phyloP scores from a whole-genome alignment of 2,888 invertebrate species.

The Idaea dimidiata region DNA sequence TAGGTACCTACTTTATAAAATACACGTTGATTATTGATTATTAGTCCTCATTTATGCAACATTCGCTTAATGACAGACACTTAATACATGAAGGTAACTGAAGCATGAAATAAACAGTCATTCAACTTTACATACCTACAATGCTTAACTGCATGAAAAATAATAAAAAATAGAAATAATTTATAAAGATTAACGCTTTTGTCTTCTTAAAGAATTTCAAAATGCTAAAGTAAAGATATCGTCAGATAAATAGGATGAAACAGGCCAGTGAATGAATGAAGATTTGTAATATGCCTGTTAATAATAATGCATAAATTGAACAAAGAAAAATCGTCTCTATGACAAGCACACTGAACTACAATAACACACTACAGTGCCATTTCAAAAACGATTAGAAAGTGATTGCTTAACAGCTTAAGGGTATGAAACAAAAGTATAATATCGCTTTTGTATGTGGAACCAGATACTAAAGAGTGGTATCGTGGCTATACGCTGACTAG shows the following conservation, averaged over 20 bases:
- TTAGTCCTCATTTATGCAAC: background rate
- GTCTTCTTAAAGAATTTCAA: too few species aligned
- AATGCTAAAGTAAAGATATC: too few species aligned
- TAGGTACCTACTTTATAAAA: background rate
- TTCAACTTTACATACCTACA: too few species aligned
- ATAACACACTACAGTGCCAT: constrained; percentile 21
- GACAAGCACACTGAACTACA: background rate
- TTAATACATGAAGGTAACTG: background rate
- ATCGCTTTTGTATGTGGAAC: constrained; percentile 46
- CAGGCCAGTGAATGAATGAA: too few species aligned
- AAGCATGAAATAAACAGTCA: background rate
- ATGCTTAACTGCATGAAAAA: too few species aligned
- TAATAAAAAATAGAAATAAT: too few species aligned
- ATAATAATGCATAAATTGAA: too few species aligned
- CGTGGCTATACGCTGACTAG: constrained; percentile 59
- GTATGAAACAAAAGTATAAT: constrained; percentile 65
- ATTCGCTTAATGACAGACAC: background rate
- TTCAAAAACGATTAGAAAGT: constrained; percentile 62
- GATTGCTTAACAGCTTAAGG: constrained; percentile 51
- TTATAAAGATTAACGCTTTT: too few species aligned
- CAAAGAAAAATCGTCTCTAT: too few species aligned
- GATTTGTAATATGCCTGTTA: too few species aligned
- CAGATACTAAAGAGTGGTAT: constrained; percentile 56
- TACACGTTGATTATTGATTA: background rate
- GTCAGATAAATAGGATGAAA: too few species aligned